Evolutionary conservation across 2,113 vertebrate species (phyloP), one percentile per base, ranked within the genome.

Genomic region (rabbit (Oryctolagus cuniculus)): DNA sequence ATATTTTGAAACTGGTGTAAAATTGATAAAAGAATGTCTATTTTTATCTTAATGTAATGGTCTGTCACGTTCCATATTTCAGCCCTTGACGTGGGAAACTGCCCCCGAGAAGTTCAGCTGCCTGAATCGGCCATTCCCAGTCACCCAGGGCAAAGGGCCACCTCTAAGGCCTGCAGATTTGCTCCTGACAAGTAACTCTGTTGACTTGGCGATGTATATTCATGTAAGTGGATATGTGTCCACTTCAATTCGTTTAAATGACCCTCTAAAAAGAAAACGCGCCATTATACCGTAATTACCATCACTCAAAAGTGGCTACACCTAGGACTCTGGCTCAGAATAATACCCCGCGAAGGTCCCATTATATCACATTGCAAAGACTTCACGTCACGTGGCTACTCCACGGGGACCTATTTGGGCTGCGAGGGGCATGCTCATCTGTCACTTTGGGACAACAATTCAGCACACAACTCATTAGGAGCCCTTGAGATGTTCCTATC

Each of bases 381-480:
- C 29, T 3, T 61, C 1, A 17, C 44, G 58, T 27, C 55, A 8
- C 2, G n/a, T 5, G 6, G 10, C 7, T 12, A 3, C 34, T 38
- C 73, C 10, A 2, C 0, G 2, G 1, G 15, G 66, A 31, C 61
- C 25, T 31, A 5, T 7, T 0, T 17, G 63, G 24, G 49, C 75
- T 17, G 24, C 34, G 25, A 17, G 1, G 53, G 86, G 13, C 3
- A 2, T 7, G 44, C 36, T 29, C 15, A 36, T 31, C 38, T 78
- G 58, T 49, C 78, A 87, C 49, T 55, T 24, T 10, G 25, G 10
- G 36, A 58, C 25, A 21, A 9, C 9, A 72, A n/a, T 17, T 81
- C 38, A 53, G 24, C 5, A 15, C 0, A 0, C 21, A 27, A 4
- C 29, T 74, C 55, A 16, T 22, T 27, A 77, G 34, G n/a, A 55